Conservation (phyloP, 2,888 invertebrate species). For the Spodoptera littoralis region DNA sequence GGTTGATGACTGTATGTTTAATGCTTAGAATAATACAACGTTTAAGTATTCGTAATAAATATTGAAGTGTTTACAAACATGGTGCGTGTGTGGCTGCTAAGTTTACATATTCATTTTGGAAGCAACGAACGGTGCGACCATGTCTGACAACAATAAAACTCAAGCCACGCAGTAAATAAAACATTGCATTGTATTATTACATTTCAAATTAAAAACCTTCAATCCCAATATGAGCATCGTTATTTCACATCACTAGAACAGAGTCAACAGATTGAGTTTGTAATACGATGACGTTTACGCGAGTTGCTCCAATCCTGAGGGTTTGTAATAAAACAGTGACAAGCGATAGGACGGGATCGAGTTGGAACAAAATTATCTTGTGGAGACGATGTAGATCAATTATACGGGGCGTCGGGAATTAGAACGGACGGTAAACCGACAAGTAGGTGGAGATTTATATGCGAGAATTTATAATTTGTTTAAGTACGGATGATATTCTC, state of each 20-base stretch:
- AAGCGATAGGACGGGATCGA: constrained; percentile 66
- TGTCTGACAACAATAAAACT: background rate
- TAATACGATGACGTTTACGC: constrained; percentile 58
- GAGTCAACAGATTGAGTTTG: constrained; percentile 45
- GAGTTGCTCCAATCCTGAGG: constrained; percentile 57
- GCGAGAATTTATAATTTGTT: constrained; percentile 57
- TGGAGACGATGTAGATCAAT: constrained; percentile 71
- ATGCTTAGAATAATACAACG: constrained; percentile 27
- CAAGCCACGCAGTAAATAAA: background rate
- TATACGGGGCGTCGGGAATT: constrained; percentile 69
- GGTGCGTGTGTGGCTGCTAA: too few species aligned
- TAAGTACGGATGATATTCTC: constrained; percentile 43
- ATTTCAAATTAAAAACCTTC: constrained; percentile 11
- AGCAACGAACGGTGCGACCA: too few species aligned
- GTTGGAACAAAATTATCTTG: constrained; percentile 71
- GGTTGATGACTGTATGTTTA: constrained; percentile 57
- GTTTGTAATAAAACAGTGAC: constrained; percentile 67
- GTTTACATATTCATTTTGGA: too few species aligned
- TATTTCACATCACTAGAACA: constrained; percentile 26
- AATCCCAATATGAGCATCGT: constrained; percentile 8
- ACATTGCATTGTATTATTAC: background rate
- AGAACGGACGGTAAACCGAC: constrained; percentile 64
- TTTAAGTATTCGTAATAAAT: constrained; percentile 10
- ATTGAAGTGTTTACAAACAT: too few species aligned
- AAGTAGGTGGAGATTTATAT: constrained; percentile 71